Percentiles rank a stretch among this genome's conserved stretches.
Evolutionary conservation across 2,888 invertebrate genomes (phyloP).

Genomic region (Ischnus inquisitorius): DNA sequence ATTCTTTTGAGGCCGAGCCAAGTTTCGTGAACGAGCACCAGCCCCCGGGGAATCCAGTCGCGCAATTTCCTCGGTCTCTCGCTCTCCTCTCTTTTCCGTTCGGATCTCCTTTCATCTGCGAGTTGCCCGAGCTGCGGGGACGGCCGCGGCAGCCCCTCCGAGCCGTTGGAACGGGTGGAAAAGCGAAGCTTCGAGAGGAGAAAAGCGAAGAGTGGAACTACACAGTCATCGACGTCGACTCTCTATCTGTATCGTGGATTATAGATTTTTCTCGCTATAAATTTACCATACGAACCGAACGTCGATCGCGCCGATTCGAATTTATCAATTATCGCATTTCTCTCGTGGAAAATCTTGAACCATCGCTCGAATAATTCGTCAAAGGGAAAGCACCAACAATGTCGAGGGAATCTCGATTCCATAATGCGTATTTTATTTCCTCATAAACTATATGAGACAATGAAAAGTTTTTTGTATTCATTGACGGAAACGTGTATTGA

Average conservation of each 20-base stretch:
- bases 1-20: slow-evolving; percentile 81
- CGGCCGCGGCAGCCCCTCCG: slow-evolving; percentile 2
- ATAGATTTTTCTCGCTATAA: not conserved
- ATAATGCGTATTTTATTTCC: too few relatives aligned
- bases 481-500: too few relatives aligned
- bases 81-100: slow-evolving; percentile 38
- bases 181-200: slow-evolving; percentile 26
- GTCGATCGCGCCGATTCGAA: not conserved
- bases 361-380: not conserved
- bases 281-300: not conserved
- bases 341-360: not conserved
- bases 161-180: slow-evolving; percentile 31
- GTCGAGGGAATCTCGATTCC: too few relatives aligned
- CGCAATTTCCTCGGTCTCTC: slow-evolving; percentile 76
- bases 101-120: slow-evolving; percentile 50
- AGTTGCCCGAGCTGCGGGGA: slow-evolving; percentile 31
- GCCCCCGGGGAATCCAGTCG: slow-evolving; percentile 79
- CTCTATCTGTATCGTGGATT: not conserved
- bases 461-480: too few relatives aligned
- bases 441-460: too few relatives aligned
- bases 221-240: not conserved
- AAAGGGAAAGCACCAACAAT: too few relatives aligned
- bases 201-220: slow-evolving; percentile 33
- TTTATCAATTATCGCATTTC: not conserved
- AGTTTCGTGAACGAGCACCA: slow-evolving; percentile 78